Evolutionary conservation across 2,797 vertebrate species (phyloP), one percentile per base, ranked within the genome.

Genomic region (Remorina albescens): DNA sequence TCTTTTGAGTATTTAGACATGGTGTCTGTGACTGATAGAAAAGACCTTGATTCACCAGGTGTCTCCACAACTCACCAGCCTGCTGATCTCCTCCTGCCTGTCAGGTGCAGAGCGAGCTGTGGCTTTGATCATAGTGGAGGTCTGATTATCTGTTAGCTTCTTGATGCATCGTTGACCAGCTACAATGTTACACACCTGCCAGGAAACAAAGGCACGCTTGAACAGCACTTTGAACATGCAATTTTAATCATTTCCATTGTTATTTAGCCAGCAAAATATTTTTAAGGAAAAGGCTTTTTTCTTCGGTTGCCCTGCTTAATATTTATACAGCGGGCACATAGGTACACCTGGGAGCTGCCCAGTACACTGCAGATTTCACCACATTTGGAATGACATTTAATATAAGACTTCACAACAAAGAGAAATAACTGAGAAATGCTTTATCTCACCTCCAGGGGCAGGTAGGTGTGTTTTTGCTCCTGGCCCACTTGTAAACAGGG

Each of bases 71-170:
- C 97, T 96, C 91, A 99, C 98, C 96, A 99, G 76, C 83, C 97
- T 94, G 93, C 98, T 99, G 88, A 99, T 99, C 87, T 99, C 98
- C 86, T 99, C 98, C 71, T 99, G 98, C 66, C 98, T 93, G 83
- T 99, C 98, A 0, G 98, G 98, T 1, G 97, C 98, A 71, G 98
- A 99, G 80, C 97, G 96, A 47, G 98, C 98, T 23, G 98, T 99
- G 28, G 98, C 98, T 95, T 99, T 99, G 90, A 99, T 99, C 98
- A 99, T 99, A 18, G 97, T 99, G 2, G 98, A 99, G 11, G 98
- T 99, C 81, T 99, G 98, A 96, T 99, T 99, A 97, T 99, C 98
- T 0, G 98, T 99, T 34, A 99, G 96, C 88, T 99, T 99, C 95
- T 99, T 99, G 91, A 99, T 99, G 89, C 98, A 99, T 51, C 98